Evolutionary conservation across 2,797 vertebrate genomes (phyloP).

Genomic region (Manis pentadactyla): DNA sequence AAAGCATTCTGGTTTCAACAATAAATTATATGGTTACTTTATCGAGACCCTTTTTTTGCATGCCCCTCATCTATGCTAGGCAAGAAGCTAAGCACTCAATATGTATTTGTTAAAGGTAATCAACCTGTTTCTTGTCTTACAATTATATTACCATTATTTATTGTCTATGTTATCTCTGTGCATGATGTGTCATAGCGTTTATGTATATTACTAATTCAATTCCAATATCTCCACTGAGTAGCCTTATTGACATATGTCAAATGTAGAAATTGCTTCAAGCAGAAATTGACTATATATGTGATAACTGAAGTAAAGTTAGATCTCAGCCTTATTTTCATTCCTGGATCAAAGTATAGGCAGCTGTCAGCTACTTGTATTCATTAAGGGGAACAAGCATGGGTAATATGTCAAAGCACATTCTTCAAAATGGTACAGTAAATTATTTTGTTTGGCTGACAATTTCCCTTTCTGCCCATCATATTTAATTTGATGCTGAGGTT

Average conservation of each 20-base stretch:
- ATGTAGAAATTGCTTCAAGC: conserved; percentile 19
- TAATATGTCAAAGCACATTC: neutral
- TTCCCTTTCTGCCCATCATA: neutral
- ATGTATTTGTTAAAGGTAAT: conserved; percentile 50
- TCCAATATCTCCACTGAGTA: conserved; percentile 11
- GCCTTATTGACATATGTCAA: neutral
- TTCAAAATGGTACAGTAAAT: neutral
- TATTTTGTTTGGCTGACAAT: neutral
- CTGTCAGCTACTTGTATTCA: conserved; percentile 24
- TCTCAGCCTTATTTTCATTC: conserved; percentile 24
- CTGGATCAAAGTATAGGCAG: conserved; percentile 27
- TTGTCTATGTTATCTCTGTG: conserved; percentile 19
- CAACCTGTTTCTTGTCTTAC: neutral
- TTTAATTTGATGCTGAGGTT: conserved; percentile 21
- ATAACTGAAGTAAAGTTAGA: neutral
- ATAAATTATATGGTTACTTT: conserved; percentile 29
- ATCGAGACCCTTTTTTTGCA: neutral
- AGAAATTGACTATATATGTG: conserved; percentile 24
- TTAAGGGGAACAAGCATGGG: neutral
- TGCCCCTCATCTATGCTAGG: neutral
- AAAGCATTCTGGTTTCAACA: neutral
- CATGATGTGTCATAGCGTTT: neutral
- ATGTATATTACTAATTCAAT: conserved; percentile 26
- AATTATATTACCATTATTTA: conserved; percentile 55
- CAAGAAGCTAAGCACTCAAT: neutral